Evolutionary conservation across 1,140 invertebrate genomes (phyloP).

Genomic region (Zaprionus nigranus): DNA sequence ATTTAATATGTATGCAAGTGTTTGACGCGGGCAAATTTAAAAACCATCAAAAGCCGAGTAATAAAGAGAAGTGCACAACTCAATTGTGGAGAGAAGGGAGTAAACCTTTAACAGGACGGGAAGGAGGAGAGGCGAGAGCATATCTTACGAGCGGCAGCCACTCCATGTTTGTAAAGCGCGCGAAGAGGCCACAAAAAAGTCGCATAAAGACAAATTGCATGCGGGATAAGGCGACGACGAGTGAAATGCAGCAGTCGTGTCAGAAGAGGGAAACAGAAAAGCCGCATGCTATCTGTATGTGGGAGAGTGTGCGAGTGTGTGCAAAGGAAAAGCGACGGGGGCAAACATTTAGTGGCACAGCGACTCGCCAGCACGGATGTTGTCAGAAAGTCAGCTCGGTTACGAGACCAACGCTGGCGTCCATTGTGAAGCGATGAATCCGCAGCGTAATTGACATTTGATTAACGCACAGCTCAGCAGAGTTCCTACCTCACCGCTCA

Average conservation of each 20-base stretch:
- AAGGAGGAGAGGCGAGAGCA: neutral
- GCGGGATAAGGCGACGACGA: constrained; percentile 52
- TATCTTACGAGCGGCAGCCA: constrained; percentile 62
- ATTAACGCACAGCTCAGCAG: constrained; percentile 66
- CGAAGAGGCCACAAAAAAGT: constrained; percentile 35
- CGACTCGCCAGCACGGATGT: constrained; percentile 12
- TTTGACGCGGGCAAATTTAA: constrained; percentile 49
- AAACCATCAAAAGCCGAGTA: constrained; percentile 56
- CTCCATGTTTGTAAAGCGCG: constrained; percentile 54
- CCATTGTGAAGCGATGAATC: constrained; percentile 51
- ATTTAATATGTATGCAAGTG: constrained; percentile 60
- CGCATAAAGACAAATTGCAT: constrained; percentile 70
- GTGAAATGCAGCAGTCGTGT: constrained; percentile 6
- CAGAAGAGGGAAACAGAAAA: constrained; percentile 1
- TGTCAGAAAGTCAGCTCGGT: neutral
- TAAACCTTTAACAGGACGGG: neutral
- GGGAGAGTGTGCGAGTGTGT: neutral
- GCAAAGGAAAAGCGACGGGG: neutral
- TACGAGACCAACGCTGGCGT: constrained; percentile 13
- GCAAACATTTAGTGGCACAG: constrained; percentile 30
- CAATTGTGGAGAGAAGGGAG: constrained; percentile 39
- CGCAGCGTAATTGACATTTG: constrained; percentile 76
- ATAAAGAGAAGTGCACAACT: constrained; percentile 39
- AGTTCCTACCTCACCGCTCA: neutral
- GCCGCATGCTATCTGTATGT: neutral